A percentile compares a stretch with the other conserved stretches of the same genome.
phyloP scores from a whole-genome alignment of 1,140 invertebrate genomes.

The Kradibia gibbosae region DNA sequence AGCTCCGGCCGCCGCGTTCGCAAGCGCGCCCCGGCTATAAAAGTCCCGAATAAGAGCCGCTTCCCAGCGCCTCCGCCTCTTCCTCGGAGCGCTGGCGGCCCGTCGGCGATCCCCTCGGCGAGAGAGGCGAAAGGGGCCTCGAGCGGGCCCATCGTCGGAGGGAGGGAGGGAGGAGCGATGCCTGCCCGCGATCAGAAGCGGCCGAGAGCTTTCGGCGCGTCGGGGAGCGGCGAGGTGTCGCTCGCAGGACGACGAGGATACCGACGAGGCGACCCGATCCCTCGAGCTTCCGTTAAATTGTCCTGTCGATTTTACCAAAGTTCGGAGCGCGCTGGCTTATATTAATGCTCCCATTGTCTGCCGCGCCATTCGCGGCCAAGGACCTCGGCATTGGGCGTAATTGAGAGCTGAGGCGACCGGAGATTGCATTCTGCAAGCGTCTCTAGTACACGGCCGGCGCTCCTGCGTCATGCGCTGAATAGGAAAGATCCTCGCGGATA shows the following conservation, averaged over 20 bases:
- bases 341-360: slow-evolving; percentile 54
- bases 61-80: not conserved
- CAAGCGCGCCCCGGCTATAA: not conserved
- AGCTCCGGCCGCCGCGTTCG: not conserved
- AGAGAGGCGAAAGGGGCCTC: not conserved
- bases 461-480: not conserved
- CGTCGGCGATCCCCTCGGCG: not conserved
- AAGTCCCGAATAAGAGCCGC: slow-evolving; percentile 23
- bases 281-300: not conserved
- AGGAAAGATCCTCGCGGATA: not conserved
- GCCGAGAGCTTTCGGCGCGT: not conserved
- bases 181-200: too few species aligned
- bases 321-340: slow-evolving; percentile 26
- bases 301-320: not conserved
- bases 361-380: slow-evolving; percentile 21
- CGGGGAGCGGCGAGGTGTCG: not conserved
- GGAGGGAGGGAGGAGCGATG: not conserved
- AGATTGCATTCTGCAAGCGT: not conserved
- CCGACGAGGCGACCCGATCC: not conserved
- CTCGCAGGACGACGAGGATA: too few species aligned
- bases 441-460: not conserved
- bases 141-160: too few species aligned
- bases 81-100: not conserved
- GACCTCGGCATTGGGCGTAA: slow-evolving; percentile 47
- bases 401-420: slow-evolving; percentile 8